Evolutionary conservation across 30 jellyfish, hydroid and myxozoan genomes (phyloP).

Genomic region (Hydra vulgaris): DNA sequence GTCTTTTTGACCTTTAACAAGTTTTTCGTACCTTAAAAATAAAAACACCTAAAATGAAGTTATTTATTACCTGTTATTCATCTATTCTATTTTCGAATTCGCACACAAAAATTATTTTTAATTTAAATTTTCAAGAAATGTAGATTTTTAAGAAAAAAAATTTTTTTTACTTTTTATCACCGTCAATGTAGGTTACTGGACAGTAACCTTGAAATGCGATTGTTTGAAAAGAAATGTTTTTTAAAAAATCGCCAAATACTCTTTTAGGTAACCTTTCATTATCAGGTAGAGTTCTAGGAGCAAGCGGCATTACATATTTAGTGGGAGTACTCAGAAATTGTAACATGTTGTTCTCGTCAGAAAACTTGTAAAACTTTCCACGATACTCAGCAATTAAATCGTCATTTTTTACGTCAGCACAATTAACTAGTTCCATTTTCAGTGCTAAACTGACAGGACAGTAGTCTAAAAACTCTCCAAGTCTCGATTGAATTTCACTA

Average conservation of each 20-base stretch:
- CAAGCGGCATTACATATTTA: constrained; percentile 78
- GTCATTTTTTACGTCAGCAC: constrained; percentile 37
- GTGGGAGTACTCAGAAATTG: constrained; percentile 55
- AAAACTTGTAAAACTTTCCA: constrained; percentile 75
- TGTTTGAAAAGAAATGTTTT: constrained; percentile 53
- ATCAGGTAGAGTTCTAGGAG: constrained; percentile 43
- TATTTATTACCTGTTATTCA: no score
- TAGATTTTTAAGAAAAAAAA: no score
- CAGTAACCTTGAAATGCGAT: constrained; percentile 79
- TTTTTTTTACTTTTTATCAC: constrained; percentile 64
- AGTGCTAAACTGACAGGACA: constrained; percentile 87
- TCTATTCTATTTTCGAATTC: no score
- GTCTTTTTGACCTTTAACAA: constrained; percentile 53
- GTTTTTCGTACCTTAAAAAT: constrained; percentile 59
- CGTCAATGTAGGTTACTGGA: constrained; percentile 90
- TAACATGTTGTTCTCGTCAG: constrained; percentile 43
- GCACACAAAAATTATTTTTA: no score
- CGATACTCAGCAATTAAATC: constrained; percentile 75
- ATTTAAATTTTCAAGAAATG: no score
- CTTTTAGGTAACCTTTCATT: constrained; percentile 55
- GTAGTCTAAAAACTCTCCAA: constrained; percentile 72
- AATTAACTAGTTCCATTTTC: constrained; percentile 65
- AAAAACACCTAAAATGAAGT: no score
- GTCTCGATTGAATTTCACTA: constrained; percentile 45
- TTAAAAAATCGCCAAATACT: constrained; percentile 42